Conservation (phyloP, 2,797 vertebrate genomes). For the Gymnothorax reevesii region DNA sequence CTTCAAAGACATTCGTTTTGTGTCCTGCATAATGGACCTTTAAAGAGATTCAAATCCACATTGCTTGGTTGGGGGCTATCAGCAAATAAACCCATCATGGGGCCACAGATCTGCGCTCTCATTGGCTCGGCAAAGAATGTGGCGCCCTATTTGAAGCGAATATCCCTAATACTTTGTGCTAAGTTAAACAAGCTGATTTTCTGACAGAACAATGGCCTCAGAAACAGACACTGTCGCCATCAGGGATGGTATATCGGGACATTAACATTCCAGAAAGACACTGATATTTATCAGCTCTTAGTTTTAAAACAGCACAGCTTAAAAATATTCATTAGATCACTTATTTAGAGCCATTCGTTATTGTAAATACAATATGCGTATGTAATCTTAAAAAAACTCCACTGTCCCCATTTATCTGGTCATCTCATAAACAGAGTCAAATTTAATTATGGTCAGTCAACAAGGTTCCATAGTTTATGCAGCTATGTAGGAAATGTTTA, state of each 20-base stretch:
- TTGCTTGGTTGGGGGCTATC: conserved; percentile 44
- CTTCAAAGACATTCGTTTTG: conserved; percentile 49
- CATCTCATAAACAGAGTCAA: not conserved
- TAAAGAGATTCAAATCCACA: conserved; percentile 38
- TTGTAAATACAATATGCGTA: not conserved
- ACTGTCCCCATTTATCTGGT: not conserved
- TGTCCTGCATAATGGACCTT: conserved; percentile 41
- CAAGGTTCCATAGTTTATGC: not conserved
- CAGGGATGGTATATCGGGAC: not conserved
- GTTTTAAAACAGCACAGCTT: not conserved
- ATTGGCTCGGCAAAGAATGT: conserved; percentile 37
- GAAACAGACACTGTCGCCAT: conserved; percentile 30
- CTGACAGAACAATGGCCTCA: conserved; percentile 37
- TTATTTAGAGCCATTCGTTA: not conserved
- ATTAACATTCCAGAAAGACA: conserved; percentile 2
- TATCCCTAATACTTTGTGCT: conserved; percentile 41
- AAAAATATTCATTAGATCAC: not conserved
- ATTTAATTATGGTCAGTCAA: not conserved
- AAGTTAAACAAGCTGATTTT: conserved; percentile 43
- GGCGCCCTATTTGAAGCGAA: conserved; percentile 29
- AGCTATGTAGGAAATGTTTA: not conserved
- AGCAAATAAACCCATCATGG: conserved; percentile 38
- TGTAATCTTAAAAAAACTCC: not conserved
- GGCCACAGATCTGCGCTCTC: conserved; percentile 16
- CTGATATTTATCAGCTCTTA: not conserved